These are phyloP conservation scores for Macrosoma leucophasiata DNA, from an alignment of 2,888 invertebrate genomes.

Conservation along the genomic window DNA sequence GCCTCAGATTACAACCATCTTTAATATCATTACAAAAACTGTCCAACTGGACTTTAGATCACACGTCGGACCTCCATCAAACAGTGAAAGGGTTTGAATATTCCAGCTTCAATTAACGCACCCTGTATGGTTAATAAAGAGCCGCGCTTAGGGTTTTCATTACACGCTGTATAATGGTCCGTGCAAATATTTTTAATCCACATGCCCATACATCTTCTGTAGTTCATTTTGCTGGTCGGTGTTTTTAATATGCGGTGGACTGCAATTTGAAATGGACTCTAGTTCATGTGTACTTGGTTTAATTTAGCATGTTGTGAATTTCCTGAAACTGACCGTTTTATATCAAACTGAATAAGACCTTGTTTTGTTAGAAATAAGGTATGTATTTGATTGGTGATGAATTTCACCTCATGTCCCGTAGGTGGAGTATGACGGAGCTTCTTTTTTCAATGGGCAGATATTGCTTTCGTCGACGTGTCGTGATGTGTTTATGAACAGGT, in stretches of 20 bases:
- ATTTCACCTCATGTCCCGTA: conserved; percentile 40
- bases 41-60: conserved; percentile 18
- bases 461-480: conserved; percentile 44
- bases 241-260: conserved; percentile 44
- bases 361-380: conserved; percentile 19
- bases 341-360: conserved; percentile 25
- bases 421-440: conserved; percentile 43
- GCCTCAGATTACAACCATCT: too few relatives aligned
- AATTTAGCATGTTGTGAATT: too few relatives aligned
- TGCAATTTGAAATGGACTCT: conserved; percentile 23
- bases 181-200: conserved; percentile 75
- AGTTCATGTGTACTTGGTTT: too few relatives aligned
- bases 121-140: conserved; percentile 68
- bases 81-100: conserved; percentile 50
- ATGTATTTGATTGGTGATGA: conserved; percentile 18
- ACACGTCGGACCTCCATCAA: conserved; percentile 60
- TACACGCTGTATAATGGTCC: conserved; percentile 72
- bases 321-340: conserved; percentile 19
- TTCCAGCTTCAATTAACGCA: conserved; percentile 61
- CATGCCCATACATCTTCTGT: conserved; percentile 70
- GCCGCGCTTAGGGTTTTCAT: conserved; percentile 66
- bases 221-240: conserved; percentile 68
- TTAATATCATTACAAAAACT: conserved; percentile 3
- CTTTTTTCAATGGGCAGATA: conserved; percentile 56
- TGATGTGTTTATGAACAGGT: conserved; percentile 48